Base-by-base conservation (phyloP, 2,113 vertebrate genomes). In the Cynopterus brachyotis region DNA sequence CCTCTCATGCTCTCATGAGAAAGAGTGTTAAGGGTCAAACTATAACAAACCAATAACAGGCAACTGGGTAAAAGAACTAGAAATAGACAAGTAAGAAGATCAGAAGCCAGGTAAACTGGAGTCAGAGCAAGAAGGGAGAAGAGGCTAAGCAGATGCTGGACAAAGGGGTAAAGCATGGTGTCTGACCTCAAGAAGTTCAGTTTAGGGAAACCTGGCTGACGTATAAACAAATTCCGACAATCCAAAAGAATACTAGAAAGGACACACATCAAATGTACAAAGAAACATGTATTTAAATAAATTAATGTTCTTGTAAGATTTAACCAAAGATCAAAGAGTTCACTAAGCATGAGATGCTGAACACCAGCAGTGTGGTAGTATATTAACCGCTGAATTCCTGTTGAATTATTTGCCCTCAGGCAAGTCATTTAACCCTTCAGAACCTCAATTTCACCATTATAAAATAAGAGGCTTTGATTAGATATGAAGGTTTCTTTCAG, bases 401-500 rank as follows among this genome's bases (percentile, higher is more conserved):
- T 3, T 19, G 9, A 83, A 53, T 42, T 81, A 57, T 60, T 50
- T 50, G 8, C 2, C 84, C 16, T 26, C 10, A 30, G 3, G 45
- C 35, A 55, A 92, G 13, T 45, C 60, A 55, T 50, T 87, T 83
- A 93, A 59, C 47, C 76, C 30, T 90, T 47, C 57, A 64, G 40
- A 66, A 72, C 4, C 70, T 91, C 40, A 12, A 81, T n/a, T 80
- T n/a, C 30, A 59, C 91, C 42, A 26, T 30, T 64, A 47, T 19
- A 67, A 86, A 87, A 55, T 6, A 47, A 70, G n/a, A 17, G 12
- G 78, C 42, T 12, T 16, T 88, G 76, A 57, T 59, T 59, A 73
- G 53, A 96, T 81, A 91, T 1, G 19, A 40, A 72, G 53, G 59
- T 20, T 95, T 93, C 64, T 55, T 82, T 66, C 28, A 96, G 70